These are phyloP conservation scores for Anas platyrhynchos DNA, from an alignment of 2,113 vertebrate species.

Conservation along the genomic window DNA sequence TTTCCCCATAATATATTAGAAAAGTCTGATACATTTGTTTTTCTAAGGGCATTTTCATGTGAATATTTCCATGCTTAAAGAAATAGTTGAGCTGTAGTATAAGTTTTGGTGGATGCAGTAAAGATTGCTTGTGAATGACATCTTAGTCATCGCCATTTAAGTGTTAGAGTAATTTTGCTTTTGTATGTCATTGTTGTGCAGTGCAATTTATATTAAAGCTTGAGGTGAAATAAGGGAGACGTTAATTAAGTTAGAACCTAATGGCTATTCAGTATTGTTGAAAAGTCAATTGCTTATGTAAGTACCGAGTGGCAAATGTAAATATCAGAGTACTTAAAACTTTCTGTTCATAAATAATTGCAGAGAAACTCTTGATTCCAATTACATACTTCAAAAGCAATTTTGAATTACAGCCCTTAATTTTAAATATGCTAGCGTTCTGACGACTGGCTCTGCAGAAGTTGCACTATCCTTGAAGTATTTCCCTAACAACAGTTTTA, in stretches of 20 bases:
- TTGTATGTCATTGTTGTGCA: background rate
- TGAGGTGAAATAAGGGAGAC: conserved; percentile 42
- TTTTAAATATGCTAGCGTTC: conserved; percentile 9
- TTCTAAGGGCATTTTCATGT: background rate
- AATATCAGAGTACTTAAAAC: conserved; percentile 61
- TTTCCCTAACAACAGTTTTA: background rate
- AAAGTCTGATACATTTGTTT: background rate
- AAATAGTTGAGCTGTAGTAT: background rate
- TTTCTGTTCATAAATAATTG: conserved; percentile 65
- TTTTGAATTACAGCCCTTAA: conserved; percentile 47
- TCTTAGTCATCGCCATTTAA: conserved; percentile 2
- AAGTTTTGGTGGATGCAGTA: background rate
- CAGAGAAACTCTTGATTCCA: conserved; percentile 53
- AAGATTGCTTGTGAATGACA: background rate
- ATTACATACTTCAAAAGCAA: conserved; percentile 59
- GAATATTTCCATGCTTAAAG: background rate
- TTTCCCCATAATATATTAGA: background rate
- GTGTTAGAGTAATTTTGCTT: background rate
- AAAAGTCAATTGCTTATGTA: conserved; percentile 66
- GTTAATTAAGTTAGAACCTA: conserved; percentile 63
- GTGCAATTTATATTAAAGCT: conserved; percentile 51
- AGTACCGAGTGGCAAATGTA: conserved; percentile 49
- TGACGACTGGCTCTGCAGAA: background rate
- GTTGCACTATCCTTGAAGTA: conserved; percentile 25
- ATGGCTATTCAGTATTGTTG: conserved; percentile 53